phyloP scores from a whole-genome alignment of 2,113 vertebrate genomes.

The Cyphomyrus discorhynchus region DNA sequence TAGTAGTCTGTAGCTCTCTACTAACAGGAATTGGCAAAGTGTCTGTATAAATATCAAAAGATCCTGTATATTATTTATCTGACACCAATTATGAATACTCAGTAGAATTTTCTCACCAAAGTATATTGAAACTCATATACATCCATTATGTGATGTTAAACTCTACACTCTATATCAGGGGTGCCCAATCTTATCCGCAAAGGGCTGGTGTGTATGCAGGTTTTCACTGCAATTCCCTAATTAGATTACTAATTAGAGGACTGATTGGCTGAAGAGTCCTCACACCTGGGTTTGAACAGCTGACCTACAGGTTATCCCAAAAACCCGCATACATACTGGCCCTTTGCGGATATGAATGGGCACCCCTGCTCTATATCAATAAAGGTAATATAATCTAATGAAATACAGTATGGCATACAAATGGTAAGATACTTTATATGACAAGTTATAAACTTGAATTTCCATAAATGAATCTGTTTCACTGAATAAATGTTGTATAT shows the following conservation, averaged over 20 bases:
- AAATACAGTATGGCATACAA: neutral
- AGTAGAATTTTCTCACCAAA: neutral
- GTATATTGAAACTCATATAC: neutral
- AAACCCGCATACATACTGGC: too few relatives aligned
- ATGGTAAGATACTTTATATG: neutral
- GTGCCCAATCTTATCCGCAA: too few relatives aligned
- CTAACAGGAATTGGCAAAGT: neutral
- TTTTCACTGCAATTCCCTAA: too few relatives aligned
- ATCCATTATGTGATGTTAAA: neutral
- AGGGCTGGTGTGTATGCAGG: too few relatives aligned
- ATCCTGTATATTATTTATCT: neutral
- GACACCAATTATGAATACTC: neutral
- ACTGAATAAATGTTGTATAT: neutral
- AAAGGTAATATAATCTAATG: neutral
- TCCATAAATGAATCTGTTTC: neutral
- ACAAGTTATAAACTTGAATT: neutral
- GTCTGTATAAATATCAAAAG: neutral
- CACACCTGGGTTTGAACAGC: too few relatives aligned
- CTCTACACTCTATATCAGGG: neutral
- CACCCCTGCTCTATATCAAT: neutral
- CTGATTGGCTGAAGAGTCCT: too few relatives aligned
- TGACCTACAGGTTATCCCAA: too few relatives aligned
- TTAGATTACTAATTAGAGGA: too few relatives aligned
- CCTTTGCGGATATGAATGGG: too few relatives aligned
- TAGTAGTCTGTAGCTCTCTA: neutral